Percentiles rank a stretch among this genome's conserved stretches.
Conservation (phyloP, 2,888 invertebrate genomes). For the Acleris laterana region DNA sequence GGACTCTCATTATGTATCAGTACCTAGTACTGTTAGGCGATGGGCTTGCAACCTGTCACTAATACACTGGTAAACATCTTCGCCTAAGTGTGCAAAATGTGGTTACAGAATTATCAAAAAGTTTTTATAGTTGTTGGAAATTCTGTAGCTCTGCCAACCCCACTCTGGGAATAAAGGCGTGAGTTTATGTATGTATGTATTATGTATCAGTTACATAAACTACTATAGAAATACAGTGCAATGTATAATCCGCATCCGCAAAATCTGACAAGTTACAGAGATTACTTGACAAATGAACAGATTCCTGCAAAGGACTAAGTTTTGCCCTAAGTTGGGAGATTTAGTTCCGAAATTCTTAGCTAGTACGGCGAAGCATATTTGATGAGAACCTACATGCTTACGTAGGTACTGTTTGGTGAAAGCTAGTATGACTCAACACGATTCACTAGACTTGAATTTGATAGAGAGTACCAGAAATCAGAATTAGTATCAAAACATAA, state of each 20-base stretch:
- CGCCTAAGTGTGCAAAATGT: too few species aligned
- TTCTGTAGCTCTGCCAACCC: too few species aligned
- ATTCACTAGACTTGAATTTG: not conserved
- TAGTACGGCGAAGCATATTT: slow-evolving; percentile 5
- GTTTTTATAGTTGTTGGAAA: too few species aligned
- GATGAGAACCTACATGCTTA: not conserved
- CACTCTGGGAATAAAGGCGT: too few species aligned
- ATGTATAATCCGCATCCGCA: not conserved
- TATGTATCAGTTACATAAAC: too few species aligned
- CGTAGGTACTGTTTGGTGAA: not conserved
- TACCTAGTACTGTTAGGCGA: too few species aligned
- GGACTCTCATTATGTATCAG: too few species aligned
- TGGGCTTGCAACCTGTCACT: too few species aligned
- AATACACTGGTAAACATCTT: too few species aligned
- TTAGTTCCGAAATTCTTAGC: slow-evolving; percentile 10
- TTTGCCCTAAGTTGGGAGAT: slow-evolving; percentile 24
- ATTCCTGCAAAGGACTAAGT: slow-evolving; percentile 21
- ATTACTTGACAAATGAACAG: slow-evolving; percentile 21
- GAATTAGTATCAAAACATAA: slow-evolving; percentile 16
- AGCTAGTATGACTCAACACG: not conserved
- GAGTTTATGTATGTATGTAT: too few species aligned
- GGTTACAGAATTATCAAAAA: too few species aligned
- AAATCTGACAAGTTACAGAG: slow-evolving; percentile 12
- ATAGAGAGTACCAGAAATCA: slow-evolving; percentile 1
- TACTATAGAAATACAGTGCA: not conserved